A percentile compares a stretch with the other conserved stretches of the same genome.
Evolutionary conservation across 2,888 invertebrate genomes (phyloP).

Genomic region (Corythucha ciliata): DNA sequence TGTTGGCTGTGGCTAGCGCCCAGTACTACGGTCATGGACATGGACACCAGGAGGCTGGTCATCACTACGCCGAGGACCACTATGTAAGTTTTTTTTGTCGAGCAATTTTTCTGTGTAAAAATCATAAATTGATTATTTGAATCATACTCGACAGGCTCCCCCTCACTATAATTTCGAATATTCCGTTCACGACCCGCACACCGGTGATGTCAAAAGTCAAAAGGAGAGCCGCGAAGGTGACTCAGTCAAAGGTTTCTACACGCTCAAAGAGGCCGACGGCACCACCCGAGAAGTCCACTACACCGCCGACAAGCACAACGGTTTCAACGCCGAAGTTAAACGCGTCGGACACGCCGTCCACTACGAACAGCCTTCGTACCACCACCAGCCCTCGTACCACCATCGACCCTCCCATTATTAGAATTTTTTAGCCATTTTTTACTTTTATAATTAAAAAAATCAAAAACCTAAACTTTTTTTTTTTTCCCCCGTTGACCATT

Average conservation of each 20-base stretch:
- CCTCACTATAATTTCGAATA: slow-evolving; percentile 24
- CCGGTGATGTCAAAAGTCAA: slow-evolving; percentile 24
- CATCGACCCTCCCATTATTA: slow-evolving; percentile 3
- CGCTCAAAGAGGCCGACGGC: slow-evolving; percentile 25
- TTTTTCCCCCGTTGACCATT: too few species aligned
- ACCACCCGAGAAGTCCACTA: slow-evolving; percentile 33
- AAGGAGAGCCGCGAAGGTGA: slow-evolving; percentile 18
- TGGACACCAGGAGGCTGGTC: slow-evolving; percentile 3
- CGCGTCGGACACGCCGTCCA: slow-evolving; percentile 19
- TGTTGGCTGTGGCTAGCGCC: slow-evolving; percentile 16
- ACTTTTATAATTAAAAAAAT: slow-evolving; percentile 2
- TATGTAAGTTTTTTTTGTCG: too few species aligned
- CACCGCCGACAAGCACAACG: slow-evolving; percentile 32
- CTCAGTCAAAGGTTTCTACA: slow-evolving; percentile 24
- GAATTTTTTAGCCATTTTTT: not conserved
- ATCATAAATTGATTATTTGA: not conserved
- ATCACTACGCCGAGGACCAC: slow-evolving; percentile 17
- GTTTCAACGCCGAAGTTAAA: slow-evolving; percentile 23
- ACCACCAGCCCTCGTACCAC: slow-evolving; percentile 19
- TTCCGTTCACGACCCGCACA: slow-evolving; percentile 24
- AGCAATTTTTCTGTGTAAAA: too few species aligned
- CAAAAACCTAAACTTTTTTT: too few species aligned
- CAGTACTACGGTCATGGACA: slow-evolving; percentile 18
- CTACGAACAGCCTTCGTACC: too few species aligned
- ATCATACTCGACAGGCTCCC: slow-evolving; percentile 12